Evolutionary conservation across 2,888 invertebrate genomes (phyloP).

Genomic region (Stramonita haemastoma): DNA sequence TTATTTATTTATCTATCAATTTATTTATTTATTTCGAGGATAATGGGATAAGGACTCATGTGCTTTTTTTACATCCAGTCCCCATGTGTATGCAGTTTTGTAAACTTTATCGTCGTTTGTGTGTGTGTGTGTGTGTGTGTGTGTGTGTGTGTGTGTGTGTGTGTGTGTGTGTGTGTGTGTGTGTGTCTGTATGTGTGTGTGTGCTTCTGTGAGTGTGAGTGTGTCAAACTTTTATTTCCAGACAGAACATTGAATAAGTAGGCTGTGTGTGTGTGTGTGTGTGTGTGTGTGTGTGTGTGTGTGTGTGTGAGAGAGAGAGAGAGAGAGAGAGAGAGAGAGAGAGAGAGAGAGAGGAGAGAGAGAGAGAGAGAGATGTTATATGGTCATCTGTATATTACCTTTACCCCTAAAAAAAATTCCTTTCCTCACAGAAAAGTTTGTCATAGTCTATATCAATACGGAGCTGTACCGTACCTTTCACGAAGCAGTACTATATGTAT

Average conservation of each 20-base stretch:
- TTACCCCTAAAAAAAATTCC: no score
- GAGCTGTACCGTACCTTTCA: no score
- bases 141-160: slow-evolving; percentile 12
- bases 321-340: slow-evolving; percentile 16
- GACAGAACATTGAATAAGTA: no score
- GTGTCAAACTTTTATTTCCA: no score
- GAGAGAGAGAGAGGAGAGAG: neutral
- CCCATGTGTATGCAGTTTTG: no score
- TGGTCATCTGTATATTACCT: no score
- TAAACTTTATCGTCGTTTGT: neutral
- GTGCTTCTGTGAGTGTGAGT: slow-evolving; percentile 13
- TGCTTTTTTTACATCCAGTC: no score
- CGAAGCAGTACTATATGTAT: neutral
- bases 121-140: slow-evolving; percentile 26
- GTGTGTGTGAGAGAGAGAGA: neutral
- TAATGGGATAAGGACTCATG: no score
- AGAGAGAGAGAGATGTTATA: neutral
- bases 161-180: slow-evolving; percentile 15
- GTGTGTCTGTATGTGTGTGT: slow-evolving; percentile 20
- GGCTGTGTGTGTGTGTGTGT: neutral
- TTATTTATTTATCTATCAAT: no score
- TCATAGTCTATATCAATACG: no score
- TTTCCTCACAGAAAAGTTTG: no score
- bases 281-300: neutral
- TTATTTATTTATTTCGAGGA: no score